Conservation (phyloP, 2,888 invertebrate species). For the Dioctria rufipes region DNA sequence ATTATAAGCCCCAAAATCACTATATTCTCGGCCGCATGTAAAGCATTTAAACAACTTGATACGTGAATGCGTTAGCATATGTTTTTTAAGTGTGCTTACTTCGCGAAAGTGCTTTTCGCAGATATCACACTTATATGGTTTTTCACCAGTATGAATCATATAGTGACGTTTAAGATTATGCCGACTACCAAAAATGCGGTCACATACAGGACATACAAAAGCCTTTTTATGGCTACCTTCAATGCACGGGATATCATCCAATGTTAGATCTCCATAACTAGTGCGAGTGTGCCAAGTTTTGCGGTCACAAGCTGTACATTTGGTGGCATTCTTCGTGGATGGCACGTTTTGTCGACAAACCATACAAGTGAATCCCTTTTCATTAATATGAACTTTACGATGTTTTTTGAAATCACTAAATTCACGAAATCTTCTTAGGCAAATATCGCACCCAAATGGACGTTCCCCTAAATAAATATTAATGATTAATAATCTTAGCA, state of each 20-base stretch:
- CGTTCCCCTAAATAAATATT: constrained; percentile 66
- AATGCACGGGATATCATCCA: constrained; percentile 59
- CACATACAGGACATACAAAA: constrained; percentile 69
- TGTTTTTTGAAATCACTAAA: constrained; percentile 71
- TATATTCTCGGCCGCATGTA: constrained; percentile 66
- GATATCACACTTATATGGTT: constrained; percentile 67
- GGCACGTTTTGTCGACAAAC: constrained; percentile 66
- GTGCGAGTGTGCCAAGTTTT: neutral
- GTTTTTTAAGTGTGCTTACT: constrained; percentile 69
- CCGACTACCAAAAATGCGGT: constrained; percentile 69
- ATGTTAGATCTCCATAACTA: constrained; percentile 55
- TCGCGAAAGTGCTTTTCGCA: constrained; percentile 70
- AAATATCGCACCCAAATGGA: constrained; percentile 69
- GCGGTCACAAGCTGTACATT: constrained; percentile 66
- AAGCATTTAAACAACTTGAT: constrained; percentile 69
- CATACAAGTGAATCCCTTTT: constrained; percentile 68
- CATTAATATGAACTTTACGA: constrained; percentile 66
- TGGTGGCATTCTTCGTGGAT: constrained; percentile 67
- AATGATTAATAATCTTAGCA: neutral
- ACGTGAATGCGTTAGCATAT: constrained; percentile 68
- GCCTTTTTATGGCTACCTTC: constrained; percentile 61
- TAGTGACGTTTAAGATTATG: constrained; percentile 70
- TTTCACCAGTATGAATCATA: constrained; percentile 71
- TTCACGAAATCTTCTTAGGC: constrained; percentile 69
- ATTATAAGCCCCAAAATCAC: constrained; percentile 67